Base-by-base conservation (phyloP, 1,140 invertebrate genomes). In the Aphidius ervi region DNA sequence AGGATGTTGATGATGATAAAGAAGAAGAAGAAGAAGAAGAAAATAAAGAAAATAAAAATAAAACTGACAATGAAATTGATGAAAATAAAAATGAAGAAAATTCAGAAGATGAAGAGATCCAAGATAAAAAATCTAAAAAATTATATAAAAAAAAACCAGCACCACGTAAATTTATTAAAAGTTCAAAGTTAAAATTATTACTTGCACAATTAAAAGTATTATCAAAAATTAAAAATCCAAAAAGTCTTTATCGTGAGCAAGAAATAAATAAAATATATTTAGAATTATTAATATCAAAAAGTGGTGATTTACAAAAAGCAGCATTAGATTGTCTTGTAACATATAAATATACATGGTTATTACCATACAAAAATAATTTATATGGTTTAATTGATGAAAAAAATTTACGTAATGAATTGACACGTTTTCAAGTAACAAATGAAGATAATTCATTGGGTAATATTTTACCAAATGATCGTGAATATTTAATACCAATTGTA, bases 301-400 rank as follows among this genome's bases (percentile, higher is more conserved):
- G 92, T 77, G 68, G 83, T 1, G 83, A 86, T 6, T 79, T 97
- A 45, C 95, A 97, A 74, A 93, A 91, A 73, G 82, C 86, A 58
- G 90, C 93, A 0, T 79, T 97, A 49, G 88, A 91, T 70, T 97
- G 93, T 75, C 70, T 97, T 5, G 80, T 93, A 59, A 87, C 87
- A 5, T 97, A 95, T 72, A 94, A 91, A 71, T 83, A 87, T 50
- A 89, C 92, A 67, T 86, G 85, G 67, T 64, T 96, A 6, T 73
- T 79, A 0, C 87, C 90, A 4, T 96, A 97, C 68, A 91, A 85
- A 72, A 85, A 86, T 20, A 84, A 91, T 70, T 73, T 97, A 7
- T 83, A 87, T 61, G 86, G 85, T 62, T 80, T 96, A 16, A 83
- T 96, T 0, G 89, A 95, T 72, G 93, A 96, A 50, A 91, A 91